phyloP scores from a whole-genome alignment of 2,797 vertebrate species.

The Cyclopterus lumpus region DNA sequence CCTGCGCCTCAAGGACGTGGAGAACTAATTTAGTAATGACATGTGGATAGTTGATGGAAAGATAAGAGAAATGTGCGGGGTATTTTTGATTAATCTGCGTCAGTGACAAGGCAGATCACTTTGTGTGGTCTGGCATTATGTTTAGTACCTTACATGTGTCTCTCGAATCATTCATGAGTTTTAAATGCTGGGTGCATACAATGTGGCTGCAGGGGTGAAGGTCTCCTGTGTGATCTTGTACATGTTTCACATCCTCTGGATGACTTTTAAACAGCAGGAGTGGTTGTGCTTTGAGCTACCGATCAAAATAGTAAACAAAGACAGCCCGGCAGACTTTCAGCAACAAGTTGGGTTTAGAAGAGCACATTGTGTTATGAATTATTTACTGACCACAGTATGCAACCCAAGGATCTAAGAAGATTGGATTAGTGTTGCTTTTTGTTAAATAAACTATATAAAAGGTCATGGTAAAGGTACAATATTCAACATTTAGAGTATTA shows the following conservation, averaged over 20 bases:
- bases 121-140: slow-evolving; percentile 39
- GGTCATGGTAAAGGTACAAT: not conserved
- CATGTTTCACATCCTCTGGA: slow-evolving; percentile 17
- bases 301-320: slow-evolving; percentile 27
- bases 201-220: slow-evolving; percentile 5
- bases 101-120: slow-evolving; percentile 23
- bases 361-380: slow-evolving; percentile 14
- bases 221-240: slow-evolving; percentile 15
- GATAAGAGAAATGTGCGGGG: slow-evolving; percentile 29
- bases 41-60: slow-evolving; percentile 48
- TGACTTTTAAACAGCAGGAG: slow-evolving; percentile 16
- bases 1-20: slow-evolving; percentile 53
- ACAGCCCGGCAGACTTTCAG: not conserved
- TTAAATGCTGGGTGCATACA: slow-evolving; percentile 14
- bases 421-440: not conserved
- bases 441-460: not conserved
- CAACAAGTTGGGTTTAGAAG: not conserved
- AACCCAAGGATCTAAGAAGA: not conserved
- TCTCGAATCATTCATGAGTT: slow-evolving; percentile 17
- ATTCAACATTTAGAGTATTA: not conserved
- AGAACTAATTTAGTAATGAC: slow-evolving; percentile 68
- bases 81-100: slow-evolving; percentile 40
- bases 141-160: slow-evolving; percentile 23
- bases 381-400: slow-evolving; percentile 6
- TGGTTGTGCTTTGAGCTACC: not conserved